Conservation (phyloP, 1,140 invertebrate species). For the Drosophila sucinea region DNA sequence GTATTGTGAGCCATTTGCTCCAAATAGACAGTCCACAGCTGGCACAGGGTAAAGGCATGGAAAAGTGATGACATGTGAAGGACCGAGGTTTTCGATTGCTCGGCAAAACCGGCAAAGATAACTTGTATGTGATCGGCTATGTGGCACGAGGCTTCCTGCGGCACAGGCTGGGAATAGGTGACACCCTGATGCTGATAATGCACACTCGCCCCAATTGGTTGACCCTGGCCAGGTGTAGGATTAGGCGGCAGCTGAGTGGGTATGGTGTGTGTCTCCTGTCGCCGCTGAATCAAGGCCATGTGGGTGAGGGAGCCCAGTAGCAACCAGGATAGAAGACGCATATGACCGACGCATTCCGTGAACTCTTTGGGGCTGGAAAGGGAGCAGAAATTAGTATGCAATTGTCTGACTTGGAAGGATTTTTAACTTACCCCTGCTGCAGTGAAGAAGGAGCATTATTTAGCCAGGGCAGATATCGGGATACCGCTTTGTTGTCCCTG, state of each 20-base stretch:
- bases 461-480: constrained; percentile 95
- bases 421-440: constrained; percentile 88
- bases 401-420: not conserved
- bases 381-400: not conserved
- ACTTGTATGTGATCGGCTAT: constrained; percentile 99
- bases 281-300: constrained; percentile 84
- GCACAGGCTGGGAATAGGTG: constrained; percentile 92
- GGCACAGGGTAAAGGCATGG: constrained; percentile 92
- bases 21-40: constrained; percentile 99
- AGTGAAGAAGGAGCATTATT: constrained; percentile 92
- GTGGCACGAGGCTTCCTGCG: constrained; percentile 97
- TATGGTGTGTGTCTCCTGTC: constrained; percentile 65
- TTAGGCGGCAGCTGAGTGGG: constrained; percentile 47
- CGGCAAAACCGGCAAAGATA: constrained; percentile 97
- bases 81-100: constrained; percentile 95
- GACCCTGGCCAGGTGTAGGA: constrained; percentile 37
- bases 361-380: constrained; percentile 92
- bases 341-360: constrained; percentile 96
- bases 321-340: constrained; percentile 97
- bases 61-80: constrained; percentile 96
- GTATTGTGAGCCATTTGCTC: constrained; percentile 91
- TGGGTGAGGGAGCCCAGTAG: constrained; percentile 96
- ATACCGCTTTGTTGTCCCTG: constrained; percentile 92
- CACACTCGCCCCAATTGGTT: constrained; percentile 47
- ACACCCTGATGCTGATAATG: constrained; percentile 78